These are phyloP conservation scores for Rotaria macrura DNA, from an alignment of 2,888 invertebrate species.

Conservation along the genomic window DNA sequence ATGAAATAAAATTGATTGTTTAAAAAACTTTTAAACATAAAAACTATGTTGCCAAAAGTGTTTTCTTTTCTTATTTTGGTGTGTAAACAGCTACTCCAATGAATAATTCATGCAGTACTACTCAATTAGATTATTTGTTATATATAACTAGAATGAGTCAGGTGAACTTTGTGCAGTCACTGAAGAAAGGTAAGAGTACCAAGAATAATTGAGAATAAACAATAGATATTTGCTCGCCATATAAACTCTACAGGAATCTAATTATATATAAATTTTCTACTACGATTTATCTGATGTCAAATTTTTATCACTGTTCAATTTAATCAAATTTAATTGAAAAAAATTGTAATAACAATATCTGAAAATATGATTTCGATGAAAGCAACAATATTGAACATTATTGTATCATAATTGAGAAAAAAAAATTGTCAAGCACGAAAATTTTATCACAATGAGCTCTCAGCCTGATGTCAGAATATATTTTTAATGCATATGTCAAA, in stretches of 20 bases:
- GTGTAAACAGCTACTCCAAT: neutral
- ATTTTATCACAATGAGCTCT: neutral
- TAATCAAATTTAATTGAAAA: neutral
- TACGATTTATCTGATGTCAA: neutral
- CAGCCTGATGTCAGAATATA: neutral
- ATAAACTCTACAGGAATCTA: no score
- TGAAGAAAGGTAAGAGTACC: neutral
- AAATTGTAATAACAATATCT: no score
- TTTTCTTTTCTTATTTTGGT: neutral
- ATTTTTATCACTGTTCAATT: neutral
- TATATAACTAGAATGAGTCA: neutral
- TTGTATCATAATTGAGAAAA: neutral
- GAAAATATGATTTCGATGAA: neutral
- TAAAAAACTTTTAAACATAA: no score
- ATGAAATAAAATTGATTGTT: neutral
- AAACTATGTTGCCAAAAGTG: no score
- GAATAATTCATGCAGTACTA: neutral
- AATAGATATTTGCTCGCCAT: no score
- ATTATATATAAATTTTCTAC: no score
- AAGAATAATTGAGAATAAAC: no score
- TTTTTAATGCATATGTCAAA: neutral
- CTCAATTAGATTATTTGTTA: neutral
- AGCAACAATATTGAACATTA: neutral
- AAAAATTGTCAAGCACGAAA: neutral
- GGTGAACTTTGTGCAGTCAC: neutral